phyloP scores from a whole-genome alignment of 2,113 vertebrate species.

The Rhinolophus ferrumequinum region DNA sequence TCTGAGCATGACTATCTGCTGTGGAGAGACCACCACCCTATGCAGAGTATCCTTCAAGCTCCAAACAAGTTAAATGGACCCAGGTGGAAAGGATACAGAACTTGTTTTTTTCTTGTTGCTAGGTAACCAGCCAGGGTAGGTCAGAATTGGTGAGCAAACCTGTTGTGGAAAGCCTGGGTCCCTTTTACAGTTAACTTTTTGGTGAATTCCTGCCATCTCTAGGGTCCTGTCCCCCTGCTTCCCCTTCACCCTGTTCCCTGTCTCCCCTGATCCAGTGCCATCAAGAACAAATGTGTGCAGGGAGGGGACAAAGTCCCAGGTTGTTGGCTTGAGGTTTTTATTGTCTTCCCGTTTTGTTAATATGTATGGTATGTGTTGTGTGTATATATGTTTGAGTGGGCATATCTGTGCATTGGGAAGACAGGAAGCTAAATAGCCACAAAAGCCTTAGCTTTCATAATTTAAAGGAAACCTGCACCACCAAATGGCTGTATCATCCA shows the following conservation, averaged over 20 bases:
- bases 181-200: background rate
- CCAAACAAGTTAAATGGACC: background rate
- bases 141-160: background rate
- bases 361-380: background rate
- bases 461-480: background rate
- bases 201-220: background rate
- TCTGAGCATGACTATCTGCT: background rate
- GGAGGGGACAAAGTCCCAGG: background rate
- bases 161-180: background rate
- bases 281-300: background rate
- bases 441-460: background rate
- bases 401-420: background rate
- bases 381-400: background rate
- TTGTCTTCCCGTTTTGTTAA: background rate
- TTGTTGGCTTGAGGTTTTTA: background rate
- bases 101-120: conserved; percentile 38
- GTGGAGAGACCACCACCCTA: fast-evolving
- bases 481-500: fast-evolving
- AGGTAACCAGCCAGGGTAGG: conserved; percentile 47
- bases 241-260: background rate
- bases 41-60: background rate
- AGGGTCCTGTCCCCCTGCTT: background rate
- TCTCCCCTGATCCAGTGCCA: background rate
- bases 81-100: background rate
- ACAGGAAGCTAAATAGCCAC: background rate